phyloP scores from a whole-genome alignment of 2,888 invertebrate species.

The Agriopis marginaria region DNA sequence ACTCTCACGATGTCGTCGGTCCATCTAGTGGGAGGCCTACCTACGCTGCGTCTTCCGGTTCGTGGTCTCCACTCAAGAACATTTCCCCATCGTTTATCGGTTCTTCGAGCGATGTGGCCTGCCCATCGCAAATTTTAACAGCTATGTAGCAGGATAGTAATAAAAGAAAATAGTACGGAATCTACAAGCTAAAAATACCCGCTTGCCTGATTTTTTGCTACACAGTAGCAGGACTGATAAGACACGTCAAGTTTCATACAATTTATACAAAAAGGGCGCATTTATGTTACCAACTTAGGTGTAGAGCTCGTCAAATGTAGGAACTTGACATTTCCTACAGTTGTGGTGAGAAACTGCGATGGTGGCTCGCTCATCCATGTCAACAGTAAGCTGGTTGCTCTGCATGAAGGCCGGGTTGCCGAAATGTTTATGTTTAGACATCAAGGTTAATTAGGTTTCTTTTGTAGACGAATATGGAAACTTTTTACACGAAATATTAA shows the following conservation, averaged over 20 bases:
- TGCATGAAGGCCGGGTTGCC: neutral
- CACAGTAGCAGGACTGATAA: constrained; percentile 22
- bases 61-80: too few relatives aligned
- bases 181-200: neutral
- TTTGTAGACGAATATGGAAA: neutral
- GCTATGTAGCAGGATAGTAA: too few relatives aligned
- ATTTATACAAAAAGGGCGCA: neutral
- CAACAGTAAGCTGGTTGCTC: neutral
- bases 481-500: neutral
- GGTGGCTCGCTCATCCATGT: neutral
- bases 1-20: too few relatives aligned
- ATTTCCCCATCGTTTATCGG: too few relatives aligned
- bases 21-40: too few relatives aligned
- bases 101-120: too few relatives aligned
- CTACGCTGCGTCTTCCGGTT: too few relatives aligned
- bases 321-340: neutral
- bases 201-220: constrained; percentile 3
- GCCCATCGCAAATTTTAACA: too few relatives aligned
- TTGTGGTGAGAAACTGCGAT: neutral
- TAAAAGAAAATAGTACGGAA: constrained; percentile 6
- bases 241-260: constrained; percentile 13
- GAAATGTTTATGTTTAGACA: neutral
- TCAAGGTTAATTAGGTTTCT: constrained; percentile 13
- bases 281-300: neutral
- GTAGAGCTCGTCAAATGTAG: neutral